Conservation (phyloP, 2,888 invertebrate species). For the Agonopterix alstromeriana region DNA sequence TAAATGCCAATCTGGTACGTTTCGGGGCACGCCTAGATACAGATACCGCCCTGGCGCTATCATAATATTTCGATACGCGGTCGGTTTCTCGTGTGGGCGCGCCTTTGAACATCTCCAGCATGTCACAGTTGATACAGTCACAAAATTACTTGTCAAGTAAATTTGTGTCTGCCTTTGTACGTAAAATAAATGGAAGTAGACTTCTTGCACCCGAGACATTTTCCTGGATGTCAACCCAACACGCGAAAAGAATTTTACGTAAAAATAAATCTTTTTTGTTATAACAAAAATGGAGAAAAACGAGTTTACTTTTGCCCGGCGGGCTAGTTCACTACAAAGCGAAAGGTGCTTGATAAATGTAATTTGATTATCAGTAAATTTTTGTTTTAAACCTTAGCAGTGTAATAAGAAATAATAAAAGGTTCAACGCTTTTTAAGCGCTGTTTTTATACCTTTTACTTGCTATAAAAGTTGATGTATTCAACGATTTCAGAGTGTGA, state of each 20-base stretch:
- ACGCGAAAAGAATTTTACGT: no score
- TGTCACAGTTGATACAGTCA: not conserved
- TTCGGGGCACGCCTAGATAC: no score
- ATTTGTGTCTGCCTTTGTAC: not conserved
- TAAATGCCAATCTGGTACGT: no score
- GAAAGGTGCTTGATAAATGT: no score
- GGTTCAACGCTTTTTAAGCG: not conserved
- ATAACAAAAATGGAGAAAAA: no score
- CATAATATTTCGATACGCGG: no score
- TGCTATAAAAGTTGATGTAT: not conserved
- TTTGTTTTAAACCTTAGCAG: not conserved
- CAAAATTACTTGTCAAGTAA: slow-evolving; percentile 3
- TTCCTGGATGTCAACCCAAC: not conserved
- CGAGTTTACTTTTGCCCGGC: no score
- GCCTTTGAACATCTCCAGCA: not conserved
- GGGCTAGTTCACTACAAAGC: no score
- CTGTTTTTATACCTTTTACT: not conserved
- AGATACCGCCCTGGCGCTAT: no score
- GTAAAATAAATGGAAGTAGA: not conserved
- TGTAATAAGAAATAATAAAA: not conserved
- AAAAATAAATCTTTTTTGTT: no score
- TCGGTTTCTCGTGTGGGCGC: no score
- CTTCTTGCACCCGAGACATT: not conserved
- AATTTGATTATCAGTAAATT: no score
- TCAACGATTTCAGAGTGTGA: not conserved